Base-by-base conservation (phyloP, 2,797 vertebrate genomes). In the Paguma larvata region DNA sequence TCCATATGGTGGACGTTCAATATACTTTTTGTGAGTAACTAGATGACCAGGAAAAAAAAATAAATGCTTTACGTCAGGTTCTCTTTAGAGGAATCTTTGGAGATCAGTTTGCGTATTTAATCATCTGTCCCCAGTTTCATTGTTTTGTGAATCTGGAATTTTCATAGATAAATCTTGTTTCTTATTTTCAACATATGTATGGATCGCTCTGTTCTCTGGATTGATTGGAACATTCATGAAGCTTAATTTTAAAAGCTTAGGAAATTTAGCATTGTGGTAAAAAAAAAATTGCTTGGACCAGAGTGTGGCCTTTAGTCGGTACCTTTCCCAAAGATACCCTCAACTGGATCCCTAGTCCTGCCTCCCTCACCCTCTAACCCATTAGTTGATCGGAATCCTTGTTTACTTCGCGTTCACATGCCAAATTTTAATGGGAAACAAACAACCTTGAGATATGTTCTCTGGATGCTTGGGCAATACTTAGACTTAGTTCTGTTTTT, bases 391-490 rank as follows among this genome's bases (percentile, higher is more conserved):
- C 86, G 48, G 41, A 67, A 62, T 90, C 65, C 34, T 75, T 44
- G 27, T 84, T 94, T 68, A 80, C 91, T 96, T 86, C 79, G 41
- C 27, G 6, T 79, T 65, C 84, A n/a, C 75, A 72, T 72, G 68
- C 77, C 88, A 95, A 30, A 38, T 80, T 85, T 87, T 94, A 91
- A 89, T 1, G 27, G 53, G 18, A 95, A 96, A 83, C 82, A 93
- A 89, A 89, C 46, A 98, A 23, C 65, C 73, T 27, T 41, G 18
- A 70, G 27, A 27, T 67, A 51, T 85, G 63, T 86, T 95, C 95
- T 95, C 68, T 86, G 97, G 88, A 88, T 91, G 70, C 59, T 77
- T 86, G 44, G 15, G 23, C 67, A 97, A 94, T 77, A 44, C 19
- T 38, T 80, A 18, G 67, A 19, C 41, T n/a, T 38, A 46, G 23